Conservation (phyloP, 2,113 vertebrate genomes). For the Xiphorhynchus elegans region DNA sequence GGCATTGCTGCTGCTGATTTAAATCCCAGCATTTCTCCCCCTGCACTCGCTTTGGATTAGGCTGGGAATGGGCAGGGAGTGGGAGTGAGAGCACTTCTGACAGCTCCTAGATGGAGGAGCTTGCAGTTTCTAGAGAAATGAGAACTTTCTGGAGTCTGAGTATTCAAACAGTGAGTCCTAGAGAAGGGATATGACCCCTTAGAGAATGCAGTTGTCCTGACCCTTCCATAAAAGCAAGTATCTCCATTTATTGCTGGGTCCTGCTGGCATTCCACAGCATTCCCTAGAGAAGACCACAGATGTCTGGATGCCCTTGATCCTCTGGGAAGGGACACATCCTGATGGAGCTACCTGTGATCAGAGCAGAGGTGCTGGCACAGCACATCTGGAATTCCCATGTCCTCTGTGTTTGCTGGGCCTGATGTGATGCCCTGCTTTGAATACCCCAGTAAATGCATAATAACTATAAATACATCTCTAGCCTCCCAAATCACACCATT, state of each 20-base stretch:
- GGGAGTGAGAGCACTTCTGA: conserved; percentile 6
- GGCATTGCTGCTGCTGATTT: conserved; percentile 48
- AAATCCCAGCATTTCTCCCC: background rate
- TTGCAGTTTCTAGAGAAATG: background rate
- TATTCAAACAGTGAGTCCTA: background rate
- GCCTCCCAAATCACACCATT: background rate
- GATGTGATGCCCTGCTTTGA: background rate
- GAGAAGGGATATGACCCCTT: background rate
- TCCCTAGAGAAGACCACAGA: background rate
- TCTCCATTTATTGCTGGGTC: background rate
- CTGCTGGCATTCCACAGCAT: background rate
- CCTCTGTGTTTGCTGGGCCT: background rate
- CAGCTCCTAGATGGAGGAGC: background rate
- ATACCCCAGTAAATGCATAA: background rate
- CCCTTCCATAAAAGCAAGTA: background rate
- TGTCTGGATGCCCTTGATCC: background rate
- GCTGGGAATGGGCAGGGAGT: background rate
- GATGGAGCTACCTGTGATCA: background rate
- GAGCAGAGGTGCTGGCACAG: background rate
- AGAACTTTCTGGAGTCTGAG: background rate
- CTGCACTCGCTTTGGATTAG: conserved; percentile 53
- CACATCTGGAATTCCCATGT: background rate
- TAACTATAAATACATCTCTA: background rate
- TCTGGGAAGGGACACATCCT: background rate
- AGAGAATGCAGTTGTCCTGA: background rate